Conservation (phyloP, 37 sponge, comb jelly and placozoan species). For the Haliclona indistincta region DNA sequence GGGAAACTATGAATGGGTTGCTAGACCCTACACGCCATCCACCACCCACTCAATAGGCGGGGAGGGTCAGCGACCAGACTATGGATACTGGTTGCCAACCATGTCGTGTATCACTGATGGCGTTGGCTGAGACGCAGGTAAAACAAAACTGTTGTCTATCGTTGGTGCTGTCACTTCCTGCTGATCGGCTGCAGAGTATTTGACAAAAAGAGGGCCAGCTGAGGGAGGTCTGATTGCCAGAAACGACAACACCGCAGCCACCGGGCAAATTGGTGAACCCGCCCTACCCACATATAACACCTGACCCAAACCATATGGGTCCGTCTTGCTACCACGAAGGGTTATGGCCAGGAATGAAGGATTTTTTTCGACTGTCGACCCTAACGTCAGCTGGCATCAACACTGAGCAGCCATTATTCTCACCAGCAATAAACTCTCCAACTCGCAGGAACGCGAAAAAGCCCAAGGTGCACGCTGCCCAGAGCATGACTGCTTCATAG, state of each 20-base stretch:
- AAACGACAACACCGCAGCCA: conserved; percentile 14
- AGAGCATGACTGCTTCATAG: not conserved
- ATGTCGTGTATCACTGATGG: too few species aligned
- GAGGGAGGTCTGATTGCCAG: conserved; percentile 12
- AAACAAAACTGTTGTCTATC: too few species aligned
- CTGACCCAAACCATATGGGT: not conserved
- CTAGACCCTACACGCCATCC: too few species aligned
- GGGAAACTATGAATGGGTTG: too few species aligned
- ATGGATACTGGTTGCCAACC: too few species aligned
- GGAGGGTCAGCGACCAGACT: too few species aligned
- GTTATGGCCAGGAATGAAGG: not conserved
- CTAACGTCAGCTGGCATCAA: not conserved
- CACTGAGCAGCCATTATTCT: not conserved
- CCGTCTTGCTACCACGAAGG: not conserved
- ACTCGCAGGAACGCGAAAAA: not conserved
- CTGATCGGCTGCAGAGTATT: too few species aligned
- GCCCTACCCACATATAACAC: conserved; percentile 5
- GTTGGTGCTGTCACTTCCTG: too few species aligned
- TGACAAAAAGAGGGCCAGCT: conserved; percentile 18
- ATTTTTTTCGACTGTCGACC: not conserved
- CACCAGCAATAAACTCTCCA: not conserved
- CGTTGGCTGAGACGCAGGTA: too few species aligned
- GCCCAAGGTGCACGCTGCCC: not conserved
- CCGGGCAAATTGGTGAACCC: conserved; percentile 4
- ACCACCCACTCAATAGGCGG: too few species aligned